Conservation (phyloP, 2,797 vertebrate species). For the Notoglanidium macrostoma region DNA sequence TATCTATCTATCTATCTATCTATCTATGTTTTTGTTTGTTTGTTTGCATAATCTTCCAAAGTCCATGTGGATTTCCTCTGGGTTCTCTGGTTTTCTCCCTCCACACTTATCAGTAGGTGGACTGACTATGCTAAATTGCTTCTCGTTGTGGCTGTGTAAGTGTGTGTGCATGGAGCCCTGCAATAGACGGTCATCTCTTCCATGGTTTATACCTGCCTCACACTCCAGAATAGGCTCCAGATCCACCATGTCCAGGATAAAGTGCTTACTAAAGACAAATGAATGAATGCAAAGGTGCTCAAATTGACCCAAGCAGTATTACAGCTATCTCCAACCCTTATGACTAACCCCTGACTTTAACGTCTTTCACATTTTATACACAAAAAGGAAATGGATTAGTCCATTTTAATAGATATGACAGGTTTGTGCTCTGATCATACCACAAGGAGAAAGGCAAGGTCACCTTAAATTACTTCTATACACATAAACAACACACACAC, state of each 20-base stretch:
- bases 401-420: conserved; percentile 42
- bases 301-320: background rate
- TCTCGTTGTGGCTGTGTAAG: background rate
- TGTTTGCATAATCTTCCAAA: background rate
- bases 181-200: background rate
- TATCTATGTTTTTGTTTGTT: background rate
- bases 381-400: conserved; percentile 49
- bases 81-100: background rate
- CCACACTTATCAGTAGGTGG: background rate
- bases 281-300: background rate
- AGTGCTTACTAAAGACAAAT: background rate
- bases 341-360: background rate
- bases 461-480: background rate
- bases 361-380: background rate
- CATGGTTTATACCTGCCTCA: background rate
- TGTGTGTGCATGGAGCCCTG: background rate
- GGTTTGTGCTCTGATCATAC: conserved; percentile 26
- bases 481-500: conserved; percentile 20
- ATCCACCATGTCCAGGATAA: background rate
- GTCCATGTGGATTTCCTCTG: background rate
- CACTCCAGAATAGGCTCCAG: background rate
- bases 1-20: background rate
- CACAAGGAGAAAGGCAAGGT: conserved; percentile 52
- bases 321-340: background rate
- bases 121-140: background rate